phyloP scores from a whole-genome alignment of 2,888 invertebrate species.

The Amiota minor region DNA sequence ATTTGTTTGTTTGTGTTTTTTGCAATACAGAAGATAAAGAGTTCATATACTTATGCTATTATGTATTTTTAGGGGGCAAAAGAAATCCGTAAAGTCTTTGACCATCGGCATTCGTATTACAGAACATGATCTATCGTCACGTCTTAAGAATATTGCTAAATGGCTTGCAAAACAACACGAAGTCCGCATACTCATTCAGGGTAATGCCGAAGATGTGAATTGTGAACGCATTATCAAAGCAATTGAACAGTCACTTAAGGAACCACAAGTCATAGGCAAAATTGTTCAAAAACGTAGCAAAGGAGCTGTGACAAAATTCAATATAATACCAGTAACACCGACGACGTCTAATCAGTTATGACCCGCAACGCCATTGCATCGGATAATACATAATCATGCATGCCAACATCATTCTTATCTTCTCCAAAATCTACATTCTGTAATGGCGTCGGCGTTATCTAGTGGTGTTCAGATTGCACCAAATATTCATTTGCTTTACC shows the following conservation, averaged over 20 bases:
- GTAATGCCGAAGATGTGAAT: conserved; percentile 50
- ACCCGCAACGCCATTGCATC: conserved; percentile 49
- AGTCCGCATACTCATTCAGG: conserved; percentile 74
- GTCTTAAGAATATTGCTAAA: conserved; percentile 79
- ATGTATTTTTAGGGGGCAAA: conserved; percentile 54
- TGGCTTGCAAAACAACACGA: conserved; percentile 80
- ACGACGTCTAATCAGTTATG: conserved; percentile 36
- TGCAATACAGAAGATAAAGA: too few relatives aligned
- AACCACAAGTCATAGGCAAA: conserved; percentile 74
- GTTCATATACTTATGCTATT: conserved; percentile 7
- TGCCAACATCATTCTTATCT: neutral
- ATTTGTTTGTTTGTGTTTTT: neutral
- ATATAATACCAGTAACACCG: conserved; percentile 75
- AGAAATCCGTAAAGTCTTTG: conserved; percentile 79
- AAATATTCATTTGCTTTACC: neutral
- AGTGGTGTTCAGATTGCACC: neutral
- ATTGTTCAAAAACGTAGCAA: conserved; percentile 79
- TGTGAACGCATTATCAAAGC: conserved; percentile 76
- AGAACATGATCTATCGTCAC: conserved; percentile 79
- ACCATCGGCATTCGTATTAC: conserved; percentile 78
- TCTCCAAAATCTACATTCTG: neutral
- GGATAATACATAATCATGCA: conserved; percentile 20
- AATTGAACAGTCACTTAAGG: conserved; percentile 75
- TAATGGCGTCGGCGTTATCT: conserved; percentile 2
- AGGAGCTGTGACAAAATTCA: conserved; percentile 78